Conservation (phyloP, 30 jellyfish, hydroid and myxozoan genomes). For the Hydra vulgaris region DNA sequence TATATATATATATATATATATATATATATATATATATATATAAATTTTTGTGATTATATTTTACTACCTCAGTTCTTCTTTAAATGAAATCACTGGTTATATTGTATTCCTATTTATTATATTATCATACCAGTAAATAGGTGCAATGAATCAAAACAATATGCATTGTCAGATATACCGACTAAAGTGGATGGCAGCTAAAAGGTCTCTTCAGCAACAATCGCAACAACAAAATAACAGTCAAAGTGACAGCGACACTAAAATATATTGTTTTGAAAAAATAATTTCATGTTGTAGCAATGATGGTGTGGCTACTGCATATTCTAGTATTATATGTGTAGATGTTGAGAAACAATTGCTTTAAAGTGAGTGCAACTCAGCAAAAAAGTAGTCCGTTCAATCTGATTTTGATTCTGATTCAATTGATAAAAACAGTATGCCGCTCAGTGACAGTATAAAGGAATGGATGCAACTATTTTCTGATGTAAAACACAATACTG, state of each 20-base stretch:
- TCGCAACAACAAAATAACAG: too few relatives aligned
- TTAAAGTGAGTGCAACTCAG: not conserved
- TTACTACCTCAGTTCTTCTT: not conserved
- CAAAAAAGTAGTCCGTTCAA: not conserved
- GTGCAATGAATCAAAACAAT: not conserved
- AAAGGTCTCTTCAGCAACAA: not conserved
- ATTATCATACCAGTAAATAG: not conserved
- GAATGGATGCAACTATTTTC: not conserved
- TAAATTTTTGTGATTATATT: not conserved
- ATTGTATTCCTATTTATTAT: not conserved
- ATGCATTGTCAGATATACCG: not conserved
- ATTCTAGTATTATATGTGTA: not conserved
- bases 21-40: too few relatives aligned
- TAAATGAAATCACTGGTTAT: not conserved
- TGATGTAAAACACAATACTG: not conserved
- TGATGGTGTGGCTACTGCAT: not conserved
- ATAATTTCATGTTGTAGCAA: not conserved
- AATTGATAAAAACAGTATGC: not conserved
- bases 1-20: too few relatives aligned
- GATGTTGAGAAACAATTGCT: not conserved
- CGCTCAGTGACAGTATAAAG: not conserved
- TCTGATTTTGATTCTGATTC: not conserved
- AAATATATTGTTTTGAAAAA: not conserved
- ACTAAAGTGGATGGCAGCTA: not conserved
- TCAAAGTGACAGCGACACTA: not conserved